Conservation (phyloP, 2,888 invertebrate genomes). For the Eumerus sabulonum region DNA sequence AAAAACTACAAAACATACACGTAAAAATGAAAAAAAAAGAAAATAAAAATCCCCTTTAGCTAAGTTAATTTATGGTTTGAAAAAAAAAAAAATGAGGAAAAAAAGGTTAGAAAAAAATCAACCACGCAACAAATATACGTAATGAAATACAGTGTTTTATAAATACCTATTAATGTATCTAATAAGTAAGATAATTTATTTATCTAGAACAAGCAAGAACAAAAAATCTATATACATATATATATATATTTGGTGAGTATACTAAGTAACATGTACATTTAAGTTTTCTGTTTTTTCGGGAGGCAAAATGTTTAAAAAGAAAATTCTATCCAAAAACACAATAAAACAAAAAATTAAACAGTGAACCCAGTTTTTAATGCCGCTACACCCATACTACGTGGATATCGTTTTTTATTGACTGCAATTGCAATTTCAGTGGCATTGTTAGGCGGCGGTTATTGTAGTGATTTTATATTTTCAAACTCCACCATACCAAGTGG, state of each 20-base stretch:
- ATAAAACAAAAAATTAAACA: constrained; percentile 36
- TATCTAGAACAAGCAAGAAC: constrained; percentile 61
- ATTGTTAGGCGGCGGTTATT: constrained; percentile 57
- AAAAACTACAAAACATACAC: constrained; percentile 69
- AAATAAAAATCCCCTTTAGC: constrained; percentile 74
- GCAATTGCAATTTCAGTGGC: constrained; percentile 58
- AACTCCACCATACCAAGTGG: constrained; percentile 18
- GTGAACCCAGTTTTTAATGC: constrained; percentile 52
- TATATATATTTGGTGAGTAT: constrained; percentile 41
- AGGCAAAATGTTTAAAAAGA: constrained; percentile 11
- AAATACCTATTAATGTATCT: constrained; percentile 59
- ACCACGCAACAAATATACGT: constrained; percentile 75
- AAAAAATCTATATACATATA: constrained; percentile 30
- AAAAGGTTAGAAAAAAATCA: constrained; percentile 42
- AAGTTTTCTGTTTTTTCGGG: constrained; percentile 48
- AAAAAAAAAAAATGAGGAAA: constrained; percentile 39
- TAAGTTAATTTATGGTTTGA: constrained; percentile 74
- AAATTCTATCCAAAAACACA: constrained; percentile 45
- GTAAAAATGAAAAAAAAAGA: constrained; percentile 70
- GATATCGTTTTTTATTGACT: constrained; percentile 39
- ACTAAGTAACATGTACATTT: constrained; percentile 32
- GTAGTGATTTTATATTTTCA: constrained; percentile 65
- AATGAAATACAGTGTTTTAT: constrained; percentile 67
- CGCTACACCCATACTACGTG: constrained; percentile 22
- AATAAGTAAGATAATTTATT: constrained; percentile 68